Base-by-base conservation (phyloP, 2,888 invertebrate genomes). In the Pachliopta kotzebuea region DNA sequence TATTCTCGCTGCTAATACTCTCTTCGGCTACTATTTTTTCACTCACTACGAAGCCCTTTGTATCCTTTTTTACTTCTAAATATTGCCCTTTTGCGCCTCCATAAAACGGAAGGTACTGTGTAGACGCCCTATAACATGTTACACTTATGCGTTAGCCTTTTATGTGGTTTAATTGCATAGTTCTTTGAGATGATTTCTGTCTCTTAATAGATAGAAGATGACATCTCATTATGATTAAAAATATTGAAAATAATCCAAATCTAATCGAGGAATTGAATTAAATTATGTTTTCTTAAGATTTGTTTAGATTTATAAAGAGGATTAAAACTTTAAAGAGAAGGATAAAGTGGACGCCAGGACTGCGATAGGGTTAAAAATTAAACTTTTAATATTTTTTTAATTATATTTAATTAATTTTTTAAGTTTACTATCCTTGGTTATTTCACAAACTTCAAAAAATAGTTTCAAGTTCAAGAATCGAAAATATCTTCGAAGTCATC, bases 71-170 rank as follows among this genome's bases (percentile, higher is more conserved):
- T 60, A 94, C 87, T 91, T 93, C 93, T 72, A 95, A 82, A 62
- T 94, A 93, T 80, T 95, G 94, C 0, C 96, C 96, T 75, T 93
- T 94, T 2, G 93, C 94, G 37, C 95, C 95, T 0, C 96, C 96
- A 76, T 96, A 96, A 81, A 94, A 96, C 18, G 95, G 94, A 52
- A 95, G 76, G 62, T 88, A 92, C 71, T 86, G 84, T 60, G 83
- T 77, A 56, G 84, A 76, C 66, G 74, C 79, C 68, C 89, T 89
- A 78, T 53, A 70, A 65, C 67, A 58, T 23, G 54, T 54, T 54
- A 26, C 49, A 49, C 18, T 20, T 49, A 8, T n/a, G 49, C 37
- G 37, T 37, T 37, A 37, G 37, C 37, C 4, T 31, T 1, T 8
- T 31, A 2, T 11, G 14, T 11, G 3, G 14, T 11, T 11, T 3